Evolutionary conservation across 2,888 invertebrate species (phyloP).

Genomic region (Apamea sordens): DNA sequence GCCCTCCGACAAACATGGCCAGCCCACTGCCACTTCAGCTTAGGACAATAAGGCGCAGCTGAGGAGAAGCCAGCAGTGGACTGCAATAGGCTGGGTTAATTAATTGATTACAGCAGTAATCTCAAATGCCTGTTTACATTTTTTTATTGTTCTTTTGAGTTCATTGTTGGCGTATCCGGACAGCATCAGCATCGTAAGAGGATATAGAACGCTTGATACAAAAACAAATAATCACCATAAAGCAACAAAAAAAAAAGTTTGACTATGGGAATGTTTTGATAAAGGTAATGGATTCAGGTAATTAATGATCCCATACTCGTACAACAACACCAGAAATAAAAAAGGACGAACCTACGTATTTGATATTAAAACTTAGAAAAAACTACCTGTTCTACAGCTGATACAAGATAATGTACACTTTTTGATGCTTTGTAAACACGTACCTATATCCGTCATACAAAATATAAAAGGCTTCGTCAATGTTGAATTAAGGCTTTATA

Average conservation of each 20-base stretch:
- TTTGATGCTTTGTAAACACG: constrained; percentile 40
- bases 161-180: neutral
- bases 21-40: neutral
- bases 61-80: neutral
- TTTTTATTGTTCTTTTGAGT: neutral
- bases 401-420: constrained; percentile 34
- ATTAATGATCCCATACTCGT: constrained; percentile 9
- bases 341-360: neutral
- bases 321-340: neutral
- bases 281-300: constrained; percentile 3
- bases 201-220: too few relatives aligned
- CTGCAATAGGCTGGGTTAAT: neutral
- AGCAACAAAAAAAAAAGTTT: neutral
- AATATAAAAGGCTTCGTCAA: constrained; percentile 26
- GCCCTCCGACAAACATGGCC: neutral
- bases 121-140: neutral
- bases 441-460: constrained; percentile 30
- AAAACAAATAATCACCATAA: constrained; percentile 1
- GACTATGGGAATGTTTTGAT: constrained; percentile 3
- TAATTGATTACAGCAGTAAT: neutral
- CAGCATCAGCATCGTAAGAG: neutral
- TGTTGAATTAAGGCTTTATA: constrained; percentile 58
- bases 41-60: neutral
- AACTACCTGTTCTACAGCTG: constrained; percentile 14
- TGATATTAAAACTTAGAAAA: neutral